Conservation (phyloP, 2,797 vertebrate species). For the Eulemur coronatus region DNA sequence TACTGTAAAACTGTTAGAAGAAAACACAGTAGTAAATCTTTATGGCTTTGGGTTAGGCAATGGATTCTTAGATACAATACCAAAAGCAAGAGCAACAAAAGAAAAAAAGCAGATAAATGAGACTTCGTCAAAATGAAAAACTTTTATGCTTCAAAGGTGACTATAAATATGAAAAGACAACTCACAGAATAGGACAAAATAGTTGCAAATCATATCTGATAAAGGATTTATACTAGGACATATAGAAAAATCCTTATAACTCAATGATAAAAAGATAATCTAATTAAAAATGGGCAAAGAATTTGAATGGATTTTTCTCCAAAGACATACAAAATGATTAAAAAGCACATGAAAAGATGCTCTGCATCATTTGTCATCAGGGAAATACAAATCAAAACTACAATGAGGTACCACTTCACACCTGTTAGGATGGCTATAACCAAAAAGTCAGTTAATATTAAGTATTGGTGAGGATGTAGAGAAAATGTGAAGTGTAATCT, state of each 20-base stretch:
- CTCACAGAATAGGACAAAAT: not conserved
- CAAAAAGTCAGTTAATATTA: not conserved
- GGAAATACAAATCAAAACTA: not conserved
- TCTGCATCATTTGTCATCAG: not conserved
- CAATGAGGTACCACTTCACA: not conserved
- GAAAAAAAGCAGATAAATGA: not conserved
- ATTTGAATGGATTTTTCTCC: not conserved
- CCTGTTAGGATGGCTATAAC: not conserved
- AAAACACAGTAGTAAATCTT: not conserved
- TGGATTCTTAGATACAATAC: not conserved
- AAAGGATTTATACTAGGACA: not conserved
- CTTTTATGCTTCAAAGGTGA: not conserved
- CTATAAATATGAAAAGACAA: not conserved
- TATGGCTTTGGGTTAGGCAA: not conserved
- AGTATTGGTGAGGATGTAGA: not conserved
- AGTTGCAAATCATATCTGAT: not conserved
- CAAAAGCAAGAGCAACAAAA: not conserved
- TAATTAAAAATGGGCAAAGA: not conserved
- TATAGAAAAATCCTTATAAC: not conserved
- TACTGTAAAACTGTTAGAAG: not conserved
- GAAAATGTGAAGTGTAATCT: not conserved
- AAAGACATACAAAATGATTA: not conserved
- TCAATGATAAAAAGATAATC: not conserved
- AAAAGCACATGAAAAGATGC: not conserved
- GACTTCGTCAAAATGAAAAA: not conserved